Evolutionary conservation across 2,113 vertebrate species (phyloP).

Genomic region (Pachycephala philippinensis): DNA sequence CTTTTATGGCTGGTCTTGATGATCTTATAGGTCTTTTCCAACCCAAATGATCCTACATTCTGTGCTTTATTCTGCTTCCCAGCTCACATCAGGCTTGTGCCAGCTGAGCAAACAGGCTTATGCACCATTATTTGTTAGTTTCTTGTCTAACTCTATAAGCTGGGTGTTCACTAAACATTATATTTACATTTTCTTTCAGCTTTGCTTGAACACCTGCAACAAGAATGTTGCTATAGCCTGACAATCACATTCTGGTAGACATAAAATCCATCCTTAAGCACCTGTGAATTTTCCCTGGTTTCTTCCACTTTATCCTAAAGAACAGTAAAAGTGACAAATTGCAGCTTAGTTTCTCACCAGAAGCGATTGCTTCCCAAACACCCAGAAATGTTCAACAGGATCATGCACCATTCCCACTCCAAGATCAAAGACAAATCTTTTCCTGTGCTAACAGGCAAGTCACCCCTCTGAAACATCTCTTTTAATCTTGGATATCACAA

Average conservation of each 20-base stretch:
- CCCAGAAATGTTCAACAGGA: background rate
- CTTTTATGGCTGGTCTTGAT: rapidly evolving
- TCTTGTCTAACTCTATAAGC: background rate
- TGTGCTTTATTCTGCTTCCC: background rate
- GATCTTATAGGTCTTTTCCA: background rate
- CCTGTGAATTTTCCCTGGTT: background rate
- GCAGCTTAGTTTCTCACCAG: background rate
- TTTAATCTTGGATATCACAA: background rate
- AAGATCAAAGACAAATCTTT: background rate
- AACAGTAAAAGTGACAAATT: background rate
- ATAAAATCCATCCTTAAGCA: background rate
- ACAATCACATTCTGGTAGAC: background rate
- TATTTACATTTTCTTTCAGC: background rate
- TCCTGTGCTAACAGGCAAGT: background rate
- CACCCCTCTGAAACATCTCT: background rate
- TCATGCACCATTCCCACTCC: background rate
- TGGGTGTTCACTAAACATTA: background rate
- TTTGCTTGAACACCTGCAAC: background rate
- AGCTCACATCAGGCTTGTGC: background rate
- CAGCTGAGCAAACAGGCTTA: background rate
- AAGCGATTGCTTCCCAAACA: background rate
- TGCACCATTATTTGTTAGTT: background rate
- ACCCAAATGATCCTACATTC: background rate
- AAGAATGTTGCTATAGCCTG: background rate
- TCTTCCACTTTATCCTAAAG: background rate